Conservation (phyloP, 92 coral and sea anemone species). For the Zoanthus sansibaricus region DNA sequence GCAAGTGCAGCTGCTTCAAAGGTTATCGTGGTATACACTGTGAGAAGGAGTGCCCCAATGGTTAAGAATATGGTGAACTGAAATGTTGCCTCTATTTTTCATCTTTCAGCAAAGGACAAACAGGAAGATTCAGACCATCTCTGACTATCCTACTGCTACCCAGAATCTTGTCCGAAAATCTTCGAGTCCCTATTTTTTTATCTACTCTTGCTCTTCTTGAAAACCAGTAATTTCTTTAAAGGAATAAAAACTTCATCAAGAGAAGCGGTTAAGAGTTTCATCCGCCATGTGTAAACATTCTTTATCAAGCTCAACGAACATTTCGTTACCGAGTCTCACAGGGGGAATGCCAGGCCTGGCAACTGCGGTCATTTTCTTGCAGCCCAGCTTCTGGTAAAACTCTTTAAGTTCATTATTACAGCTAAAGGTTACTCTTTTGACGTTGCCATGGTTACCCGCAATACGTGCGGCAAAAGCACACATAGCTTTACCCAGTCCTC, state of each 20-base stretch:
- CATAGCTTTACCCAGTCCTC: constrained; percentile 72
- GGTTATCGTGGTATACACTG: constrained; percentile 84
- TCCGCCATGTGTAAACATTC: constrained; percentile 25
- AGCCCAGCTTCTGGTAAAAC: constrained; percentile 66
- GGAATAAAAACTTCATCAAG: neutral
- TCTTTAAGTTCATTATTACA: constrained; percentile 51
- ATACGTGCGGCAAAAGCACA: constrained; percentile 57
- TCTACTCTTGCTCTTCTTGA: neutral
- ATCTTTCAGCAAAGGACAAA: too few relatives aligned
- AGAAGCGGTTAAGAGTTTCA: neutral
- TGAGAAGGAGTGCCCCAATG: constrained; percentile 64
- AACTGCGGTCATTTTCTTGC: constrained; percentile 34
- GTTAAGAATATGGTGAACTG: constrained; percentile 39
- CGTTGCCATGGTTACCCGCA: constrained; percentile 54
- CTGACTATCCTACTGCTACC: neutral
- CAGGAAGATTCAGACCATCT: too few relatives aligned
- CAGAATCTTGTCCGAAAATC: neutral
- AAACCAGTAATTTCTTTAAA: neutral
- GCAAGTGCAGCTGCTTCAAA: constrained; percentile 80
- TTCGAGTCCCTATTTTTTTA: neutral
- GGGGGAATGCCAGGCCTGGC: constrained; percentile 60
- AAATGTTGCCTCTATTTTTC: too few relatives aligned
- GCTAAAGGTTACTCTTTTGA: constrained; percentile 45
- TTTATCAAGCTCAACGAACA: constrained; percentile 52
- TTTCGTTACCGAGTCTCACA: constrained; percentile 64